phyloP scores from a whole-genome alignment of 2,797 vertebrate genomes.

The Rhadinocentrus ornatus region DNA sequence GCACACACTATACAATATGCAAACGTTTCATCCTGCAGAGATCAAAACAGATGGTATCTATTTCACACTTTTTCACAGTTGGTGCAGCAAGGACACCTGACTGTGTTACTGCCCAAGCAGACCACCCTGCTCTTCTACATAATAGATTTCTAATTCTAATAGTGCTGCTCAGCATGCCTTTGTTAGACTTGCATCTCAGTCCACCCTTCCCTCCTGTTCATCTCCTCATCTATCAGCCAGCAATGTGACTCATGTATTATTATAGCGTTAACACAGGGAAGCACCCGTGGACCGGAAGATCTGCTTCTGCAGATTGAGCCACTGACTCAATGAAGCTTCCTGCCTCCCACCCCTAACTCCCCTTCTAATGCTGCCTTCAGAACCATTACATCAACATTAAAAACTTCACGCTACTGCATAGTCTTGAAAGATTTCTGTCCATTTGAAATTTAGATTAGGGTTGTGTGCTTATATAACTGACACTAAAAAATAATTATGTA shows the following conservation, averaged over 20 bases:
- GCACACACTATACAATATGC: constrained; percentile 7
- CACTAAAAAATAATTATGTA: constrained; percentile 8
- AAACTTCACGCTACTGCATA: constrained; percentile 13
- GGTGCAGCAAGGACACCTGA: constrained; percentile 10
- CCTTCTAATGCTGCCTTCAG: constrained; percentile 52
- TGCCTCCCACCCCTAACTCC: constrained; percentile 63
- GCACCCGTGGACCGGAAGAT: constrained; percentile 76
- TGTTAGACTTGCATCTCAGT: constrained; percentile 24
- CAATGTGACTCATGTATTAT: constrained; percentile 74
- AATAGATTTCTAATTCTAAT: constrained; percentile 82
- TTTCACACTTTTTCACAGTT: constrained; percentile 26
- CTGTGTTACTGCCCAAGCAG: constrained; percentile 35
- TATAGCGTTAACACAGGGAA: constrained; percentile 74
- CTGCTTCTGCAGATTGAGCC: constrained; percentile 81
- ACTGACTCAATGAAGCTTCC: constrained; percentile 73
- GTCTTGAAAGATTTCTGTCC: constrained; percentile 9
- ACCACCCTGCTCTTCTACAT: constrained; percentile 35
- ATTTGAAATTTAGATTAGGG: constrained; percentile 30
- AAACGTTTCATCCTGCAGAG: constrained; percentile 34
- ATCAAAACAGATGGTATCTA: constrained; percentile 40
- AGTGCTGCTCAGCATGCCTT: constrained; percentile 80
- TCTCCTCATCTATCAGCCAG: constrained; percentile 66
- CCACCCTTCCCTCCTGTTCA: constrained; percentile 64
- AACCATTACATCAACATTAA: constrained; percentile 53
- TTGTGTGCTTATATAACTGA: constrained; percentile 2